Evolutionary conservation across 2,797 vertebrate genomes (phyloP).

Genomic region (Sebastes alutus): DNA sequence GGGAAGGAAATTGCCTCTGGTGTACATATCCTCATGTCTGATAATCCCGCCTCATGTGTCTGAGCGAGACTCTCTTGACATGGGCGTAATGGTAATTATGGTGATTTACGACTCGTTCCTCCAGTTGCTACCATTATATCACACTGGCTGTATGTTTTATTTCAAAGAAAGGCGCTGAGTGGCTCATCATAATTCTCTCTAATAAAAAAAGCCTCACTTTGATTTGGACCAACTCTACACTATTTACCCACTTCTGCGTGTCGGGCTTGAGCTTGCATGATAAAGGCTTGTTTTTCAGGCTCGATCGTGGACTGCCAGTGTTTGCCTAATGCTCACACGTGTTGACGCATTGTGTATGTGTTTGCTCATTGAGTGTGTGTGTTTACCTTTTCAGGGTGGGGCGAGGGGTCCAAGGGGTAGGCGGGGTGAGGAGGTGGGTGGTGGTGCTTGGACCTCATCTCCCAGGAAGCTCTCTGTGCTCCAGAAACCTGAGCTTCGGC

Average conservation of each 20-base stretch:
- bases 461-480: conserved; percentile 64
- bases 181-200: conserved; percentile 14
- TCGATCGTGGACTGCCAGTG: conserved; percentile 18
- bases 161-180: conserved; percentile 1
- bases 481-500: conserved; percentile 78
- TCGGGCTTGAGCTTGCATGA: not conserved
- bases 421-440: conserved; percentile 27
- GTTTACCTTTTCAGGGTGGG: conserved; percentile 52
- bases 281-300: conserved; percentile 30
- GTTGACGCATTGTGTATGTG: conserved; percentile 43
- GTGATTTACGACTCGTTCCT: conserved; percentile 72
- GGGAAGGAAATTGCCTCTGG: conserved; percentile 45
- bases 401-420: conserved; percentile 40
- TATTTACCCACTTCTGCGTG: conserved; percentile 10
- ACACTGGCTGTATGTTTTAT: conserved; percentile 20
- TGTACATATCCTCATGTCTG: conserved; percentile 61
- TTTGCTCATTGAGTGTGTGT: conserved; percentile 54
- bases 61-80: conserved; percentile 59
- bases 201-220: conserved; percentile 30
- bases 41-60: conserved; percentile 51
- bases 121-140: conserved; percentile 51
- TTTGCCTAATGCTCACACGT: conserved; percentile 36
- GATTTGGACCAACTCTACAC: conserved; percentile 19
- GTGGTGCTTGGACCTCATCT: conserved; percentile 51
- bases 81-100: conserved; percentile 69